Conservation (phyloP, 1,140 invertebrate species). For the Mercenaria mercenaria region DNA sequence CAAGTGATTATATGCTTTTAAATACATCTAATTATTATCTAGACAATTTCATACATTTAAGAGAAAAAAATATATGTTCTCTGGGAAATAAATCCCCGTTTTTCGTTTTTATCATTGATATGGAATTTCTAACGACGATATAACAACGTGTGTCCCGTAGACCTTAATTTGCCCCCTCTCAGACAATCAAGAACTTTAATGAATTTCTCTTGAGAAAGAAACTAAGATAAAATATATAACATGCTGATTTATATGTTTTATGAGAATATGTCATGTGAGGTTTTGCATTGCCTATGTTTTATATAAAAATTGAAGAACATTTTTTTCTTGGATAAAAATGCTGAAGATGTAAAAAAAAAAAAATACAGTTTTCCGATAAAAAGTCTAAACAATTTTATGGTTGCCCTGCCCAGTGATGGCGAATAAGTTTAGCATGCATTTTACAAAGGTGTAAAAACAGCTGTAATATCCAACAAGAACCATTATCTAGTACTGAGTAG, state of each 20-base stretch:
- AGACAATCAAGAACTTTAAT: neutral
- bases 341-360: no score
- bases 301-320: no score
- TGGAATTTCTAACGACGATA: neutral
- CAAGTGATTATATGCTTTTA: neutral
- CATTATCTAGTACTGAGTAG: no score
- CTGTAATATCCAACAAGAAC: no score
- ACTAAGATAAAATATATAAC: conserved; percentile 15
- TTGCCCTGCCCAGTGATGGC: no score
- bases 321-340: no score
- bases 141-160: neutral
- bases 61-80: neutral
- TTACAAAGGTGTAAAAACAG: no score
- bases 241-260: neutral
- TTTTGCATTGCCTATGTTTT: no score
- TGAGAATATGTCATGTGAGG: no score
- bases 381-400: no score
- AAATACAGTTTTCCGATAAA: no score
- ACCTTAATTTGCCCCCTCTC: neutral
- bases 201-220: neutral
- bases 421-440: no score
- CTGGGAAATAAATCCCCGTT: neutral
- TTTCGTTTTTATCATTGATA: neutral
- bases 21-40: neutral
- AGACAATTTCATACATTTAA: neutral